Evolutionary conservation across 1,140 invertebrate species (phyloP).

Genomic region (Drosophila erecta): DNA sequence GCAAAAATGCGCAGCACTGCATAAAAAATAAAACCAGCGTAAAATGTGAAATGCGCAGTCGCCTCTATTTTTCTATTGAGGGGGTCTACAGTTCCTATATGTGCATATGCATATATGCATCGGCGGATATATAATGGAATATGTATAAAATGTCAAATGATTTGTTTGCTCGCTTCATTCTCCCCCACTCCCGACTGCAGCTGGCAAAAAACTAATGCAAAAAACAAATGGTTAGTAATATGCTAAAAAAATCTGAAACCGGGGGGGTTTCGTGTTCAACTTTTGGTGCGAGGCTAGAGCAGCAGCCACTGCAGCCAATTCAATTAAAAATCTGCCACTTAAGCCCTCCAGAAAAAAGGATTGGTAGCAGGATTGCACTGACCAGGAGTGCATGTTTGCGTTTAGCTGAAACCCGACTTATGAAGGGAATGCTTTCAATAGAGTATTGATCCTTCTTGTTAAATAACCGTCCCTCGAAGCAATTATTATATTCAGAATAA

Average conservation of each 20-base stretch:
- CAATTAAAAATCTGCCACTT: conserved; percentile 83
- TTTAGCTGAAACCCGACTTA: not conserved
- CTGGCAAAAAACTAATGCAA: conserved; percentile 72
- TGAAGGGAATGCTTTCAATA: too few relatives aligned
- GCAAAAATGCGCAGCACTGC: conserved; percentile 68
- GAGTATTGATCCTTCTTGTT: too few relatives aligned
- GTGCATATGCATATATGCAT: conserved; percentile 31
- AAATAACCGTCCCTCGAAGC: not conserved
- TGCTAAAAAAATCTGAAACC: conserved; percentile 51
- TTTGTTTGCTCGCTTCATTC: conserved; percentile 43
- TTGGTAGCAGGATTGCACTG: conserved; percentile 3
- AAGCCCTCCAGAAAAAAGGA: conserved; percentile 52
- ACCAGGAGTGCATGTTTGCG: conserved; percentile 37
- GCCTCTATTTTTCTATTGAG: conserved; percentile 78
- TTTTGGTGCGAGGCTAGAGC: conserved; percentile 27
- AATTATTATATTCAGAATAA: too few relatives aligned
- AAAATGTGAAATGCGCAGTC: conserved; percentile 73
- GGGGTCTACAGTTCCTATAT: conserved; percentile 14
- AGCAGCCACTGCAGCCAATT: conserved; percentile 76
- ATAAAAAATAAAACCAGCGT: conserved; percentile 63
- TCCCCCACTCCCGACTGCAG: conserved; percentile 24
- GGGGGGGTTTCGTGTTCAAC: conserved; percentile 5
- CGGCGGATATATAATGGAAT: conserved; percentile 54
- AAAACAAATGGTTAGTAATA: conserved; percentile 78
- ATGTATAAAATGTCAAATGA: conserved; percentile 74